Evolutionary conservation across 2,113 vertebrate genomes (phyloP).

Genomic region (Reinhardtius hippoglossoides): DNA sequence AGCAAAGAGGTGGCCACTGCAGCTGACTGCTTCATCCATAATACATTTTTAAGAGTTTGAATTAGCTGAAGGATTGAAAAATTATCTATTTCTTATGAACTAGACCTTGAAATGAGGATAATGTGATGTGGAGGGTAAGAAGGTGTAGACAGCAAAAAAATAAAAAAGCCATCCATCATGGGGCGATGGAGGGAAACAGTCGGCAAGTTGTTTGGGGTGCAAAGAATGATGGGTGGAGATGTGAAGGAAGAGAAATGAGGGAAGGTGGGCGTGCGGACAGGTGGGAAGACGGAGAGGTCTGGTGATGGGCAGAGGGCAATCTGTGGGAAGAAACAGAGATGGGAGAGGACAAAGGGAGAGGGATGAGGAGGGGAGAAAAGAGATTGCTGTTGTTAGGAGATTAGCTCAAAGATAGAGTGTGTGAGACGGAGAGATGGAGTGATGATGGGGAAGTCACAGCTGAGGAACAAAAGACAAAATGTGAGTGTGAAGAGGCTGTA

Average conservation of each 20-base stretch:
- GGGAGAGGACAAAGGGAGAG: conserved; percentile 52
- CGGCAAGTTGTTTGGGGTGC: conserved; percentile 54
- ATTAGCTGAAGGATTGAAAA: conserved; percentile 46
- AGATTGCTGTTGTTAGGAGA: conserved; percentile 66
- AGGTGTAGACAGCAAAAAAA: not conserved
- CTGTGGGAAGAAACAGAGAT: conserved; percentile 37
- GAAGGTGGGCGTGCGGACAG: conserved; percentile 46
- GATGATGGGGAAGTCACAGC: conserved; percentile 49
- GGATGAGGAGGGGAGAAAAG: conserved; percentile 30
- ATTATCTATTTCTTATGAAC: conserved; percentile 41
- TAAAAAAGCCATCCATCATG: conserved; percentile 50
- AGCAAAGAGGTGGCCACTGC: conserved; percentile 13
- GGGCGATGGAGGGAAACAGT: conserved; percentile 11
- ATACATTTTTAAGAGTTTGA: conserved; percentile 47
- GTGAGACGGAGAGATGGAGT: conserved; percentile 20
- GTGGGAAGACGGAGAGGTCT: conserved; percentile 68
- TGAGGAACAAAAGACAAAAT: conserved; percentile 15
- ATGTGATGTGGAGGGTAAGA: conserved; percentile 25
- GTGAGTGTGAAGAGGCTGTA: conserved; percentile 27
- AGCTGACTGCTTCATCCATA: conserved; percentile 30
- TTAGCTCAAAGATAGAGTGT: conserved; percentile 58
- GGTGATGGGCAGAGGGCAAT: conserved; percentile 53
- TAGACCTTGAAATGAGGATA: conserved; percentile 58
- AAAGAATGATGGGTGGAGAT: conserved; percentile 66
- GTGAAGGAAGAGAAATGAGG: conserved; percentile 60